Percentiles rank a stretch among this genome's conserved stretches.
Evolutionary conservation across 2,797 vertebrate genomes (phyloP).

Genomic region (Gymnothorax javanicus): DNA sequence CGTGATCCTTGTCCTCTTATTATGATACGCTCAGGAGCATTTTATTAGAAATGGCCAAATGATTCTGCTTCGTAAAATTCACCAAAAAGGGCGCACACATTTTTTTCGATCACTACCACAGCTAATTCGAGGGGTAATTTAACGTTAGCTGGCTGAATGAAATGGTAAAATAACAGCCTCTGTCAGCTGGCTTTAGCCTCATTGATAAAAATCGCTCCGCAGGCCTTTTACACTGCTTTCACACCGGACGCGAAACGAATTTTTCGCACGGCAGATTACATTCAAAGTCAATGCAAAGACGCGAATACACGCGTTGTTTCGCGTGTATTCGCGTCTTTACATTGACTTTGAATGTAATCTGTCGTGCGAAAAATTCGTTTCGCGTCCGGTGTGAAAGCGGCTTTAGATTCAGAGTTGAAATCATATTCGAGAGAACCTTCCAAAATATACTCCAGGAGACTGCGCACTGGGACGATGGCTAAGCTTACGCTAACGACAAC

Average conservation of each 20-base stretch:
- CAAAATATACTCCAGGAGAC: too few species aligned
- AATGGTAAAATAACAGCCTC: constrained; percentile 2
- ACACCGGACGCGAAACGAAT: too few species aligned
- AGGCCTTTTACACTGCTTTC: too few species aligned
- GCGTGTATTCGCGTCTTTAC: too few species aligned
- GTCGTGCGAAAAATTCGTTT: too few species aligned
- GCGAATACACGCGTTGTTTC: too few species aligned
- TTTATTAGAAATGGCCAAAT: constrained; percentile 27
- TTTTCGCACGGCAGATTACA: too few species aligned
- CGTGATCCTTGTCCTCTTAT: too few species aligned
- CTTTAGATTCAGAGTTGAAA: not conserved
- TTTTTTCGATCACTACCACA: constrained; percentile 16
- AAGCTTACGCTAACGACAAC: constrained; percentile 28
- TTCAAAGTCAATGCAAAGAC: too few species aligned
- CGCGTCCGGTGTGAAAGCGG: too few species aligned
- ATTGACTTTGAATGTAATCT: too few species aligned
- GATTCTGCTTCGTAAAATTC: constrained; percentile 13
- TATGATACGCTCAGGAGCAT: too few species aligned
- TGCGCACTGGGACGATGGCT: constrained; percentile 46
- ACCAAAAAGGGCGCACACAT: constrained; percentile 15
- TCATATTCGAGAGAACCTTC: not conserved
- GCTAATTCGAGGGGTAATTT: not conserved
- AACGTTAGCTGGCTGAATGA: not conserved
- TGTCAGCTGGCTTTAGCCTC: not conserved
- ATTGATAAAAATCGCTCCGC: not conserved